Evolutionary conservation across 2,888 invertebrate species (phyloP), one percentile per base, ranked within the genome.

Genomic region (Lottia scabra): DNA sequence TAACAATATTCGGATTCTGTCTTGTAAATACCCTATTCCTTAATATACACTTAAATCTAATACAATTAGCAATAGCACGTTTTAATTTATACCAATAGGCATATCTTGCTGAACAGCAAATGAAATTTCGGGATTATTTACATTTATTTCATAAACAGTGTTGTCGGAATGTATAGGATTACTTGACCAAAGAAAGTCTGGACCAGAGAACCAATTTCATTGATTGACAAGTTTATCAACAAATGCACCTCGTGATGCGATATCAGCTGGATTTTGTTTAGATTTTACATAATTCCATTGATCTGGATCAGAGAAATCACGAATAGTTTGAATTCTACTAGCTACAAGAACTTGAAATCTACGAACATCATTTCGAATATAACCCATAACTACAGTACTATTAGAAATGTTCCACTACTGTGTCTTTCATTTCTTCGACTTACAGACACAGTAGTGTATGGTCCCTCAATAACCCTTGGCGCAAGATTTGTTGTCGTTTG

Each of bases 281-380:
- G 77, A 74, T 5, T 62, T 6, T n/a, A 77, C 66, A 45, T 75
- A 62, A 27, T 70, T 70, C 77, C 79, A 79, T 46, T 75, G 71
- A 6, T 64, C 26, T 68, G 16, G 71, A 43, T 43, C 65, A 46
- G 64, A 73, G 63, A 23, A 16, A 16, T 63, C 65, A n/a, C 19
- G 67, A 44, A 44, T 67, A 16, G 16, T 27, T 19, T 19, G 19
- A 16, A 68, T 19, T 23, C 68, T 16, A 64, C 66, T 68, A 15
- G 68, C 68, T n/a, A 68, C 68, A 27, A 68, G 66, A 16, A 30
- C 15, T 26, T 68, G 68, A 64, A 65, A 68, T 65, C 68, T 64
- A n/a, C 26, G 26, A 19, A n/a, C 19, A 16, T 67, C 45, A 46
- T 26, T 44, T 44, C 45, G 3, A 3, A 67, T 10, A 46, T 67